Conservation (phyloP, 2,797 vertebrate genomes). For the Clamator glandarius region DNA sequence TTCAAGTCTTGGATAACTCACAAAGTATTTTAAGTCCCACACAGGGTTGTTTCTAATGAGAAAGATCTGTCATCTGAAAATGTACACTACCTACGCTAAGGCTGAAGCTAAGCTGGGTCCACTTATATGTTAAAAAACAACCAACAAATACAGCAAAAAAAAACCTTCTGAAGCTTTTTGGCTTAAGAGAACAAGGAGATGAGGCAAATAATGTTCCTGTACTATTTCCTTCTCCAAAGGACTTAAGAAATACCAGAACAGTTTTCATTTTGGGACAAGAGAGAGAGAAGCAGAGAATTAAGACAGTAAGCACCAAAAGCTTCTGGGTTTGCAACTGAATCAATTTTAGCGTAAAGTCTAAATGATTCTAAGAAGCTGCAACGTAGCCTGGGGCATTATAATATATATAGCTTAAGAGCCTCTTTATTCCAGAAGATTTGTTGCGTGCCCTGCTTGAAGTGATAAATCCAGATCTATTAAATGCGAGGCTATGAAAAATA, state of each 20-base stretch:
- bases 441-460: background rate
- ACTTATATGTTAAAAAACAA: background rate
- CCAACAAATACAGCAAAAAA: background rate
- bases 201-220: background rate
- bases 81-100: background rate
- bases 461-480: accelerated
- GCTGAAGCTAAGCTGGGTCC: background rate
- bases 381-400: accelerated
- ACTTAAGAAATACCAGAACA: background rate
- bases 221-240: background rate
- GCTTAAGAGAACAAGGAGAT: background rate
- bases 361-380: background rate
- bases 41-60: background rate
- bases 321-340: background rate
- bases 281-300: background rate
- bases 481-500: accelerated
- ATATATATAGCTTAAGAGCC: background rate
- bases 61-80: background rate
- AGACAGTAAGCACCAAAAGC: background rate
- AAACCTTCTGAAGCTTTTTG: background rate
- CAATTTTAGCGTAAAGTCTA: background rate
- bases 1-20: background rate
- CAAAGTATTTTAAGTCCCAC: background rate
- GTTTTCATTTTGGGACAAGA: background rate
- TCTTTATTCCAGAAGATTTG: background rate